Evolutionary conservation across 1,140 invertebrate genomes (phyloP), one percentile per base, ranked within the genome.

Genomic region (Pantala flavescens): DNA sequence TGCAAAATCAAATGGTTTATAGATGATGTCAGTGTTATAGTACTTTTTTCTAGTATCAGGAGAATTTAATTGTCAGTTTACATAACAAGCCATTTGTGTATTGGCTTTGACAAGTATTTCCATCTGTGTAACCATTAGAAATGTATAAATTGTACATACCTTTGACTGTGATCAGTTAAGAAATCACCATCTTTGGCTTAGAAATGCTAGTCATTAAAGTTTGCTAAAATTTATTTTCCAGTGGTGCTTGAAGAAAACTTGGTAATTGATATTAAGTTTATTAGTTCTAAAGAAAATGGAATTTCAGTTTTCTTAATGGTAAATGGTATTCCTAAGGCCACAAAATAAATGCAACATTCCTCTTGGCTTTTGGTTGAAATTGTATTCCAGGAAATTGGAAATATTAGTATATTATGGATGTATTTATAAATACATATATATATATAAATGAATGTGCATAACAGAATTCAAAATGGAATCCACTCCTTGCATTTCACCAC

Each of bases 131-230:
- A 63, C 14, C n/a, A 63, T 5, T 63, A 63, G 49, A 63, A 63
- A 21, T 63, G 49, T 63, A 63, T 63, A 63, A 63, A 63, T 63
- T 63, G 49, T 63, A 63, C 49, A 63, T 63, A 63, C 49, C n/a
- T 63, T 63, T 63, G 49, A 63, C 49, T 63, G 49, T 63, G 49
- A 63, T 63, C 49, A 21, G 49, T 63, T 63, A 21, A 63, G 49
- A 63, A 36, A 36, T 36, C 28, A 36, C 28, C 9, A 36, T 36
- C 28, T 63, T 63, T 63, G 49, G 49, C 49, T 19, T 63, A 63
- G 49, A 7, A 63, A 63, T 63, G 49, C 49, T 63, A 63, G 49
- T 63, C 49, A 63, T 63, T 63, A 14, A 7, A 14, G n/a, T 63
- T 63, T 5, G 12, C 5, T 16, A 19, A 21, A 19, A 63, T 7